Conservation (phyloP, 2,113 vertebrate genomes). For the Bubalus kerabau region DNA sequence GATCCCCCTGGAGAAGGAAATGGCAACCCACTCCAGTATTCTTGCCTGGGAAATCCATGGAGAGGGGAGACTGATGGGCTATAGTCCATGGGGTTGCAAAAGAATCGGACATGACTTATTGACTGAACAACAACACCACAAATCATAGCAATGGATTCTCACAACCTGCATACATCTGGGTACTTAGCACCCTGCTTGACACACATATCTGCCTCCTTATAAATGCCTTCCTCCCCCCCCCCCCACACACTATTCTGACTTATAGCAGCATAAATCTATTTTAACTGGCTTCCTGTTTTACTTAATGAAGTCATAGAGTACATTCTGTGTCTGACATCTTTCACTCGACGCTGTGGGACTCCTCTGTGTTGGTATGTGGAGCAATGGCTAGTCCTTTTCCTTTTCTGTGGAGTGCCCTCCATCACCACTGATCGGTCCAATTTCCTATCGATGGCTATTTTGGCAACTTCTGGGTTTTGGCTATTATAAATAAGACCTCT, state of each 20-base stretch:
- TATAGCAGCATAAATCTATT: not conserved
- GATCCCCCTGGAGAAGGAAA: not conserved
- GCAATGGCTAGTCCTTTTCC: not conserved
- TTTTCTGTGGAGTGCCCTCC: not conserved
- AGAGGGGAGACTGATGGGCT: not conserved
- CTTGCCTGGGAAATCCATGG: not conserved
- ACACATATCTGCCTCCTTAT: not conserved
- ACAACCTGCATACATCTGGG: not conserved
- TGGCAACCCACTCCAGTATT: not conserved
- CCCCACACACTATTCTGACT: not conserved
- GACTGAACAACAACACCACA: not conserved
- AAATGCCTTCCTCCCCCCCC: accelerated
- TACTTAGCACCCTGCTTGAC: not conserved
- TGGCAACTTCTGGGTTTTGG: not conserved
- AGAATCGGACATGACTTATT: not conserved
- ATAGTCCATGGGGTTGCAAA: not conserved
- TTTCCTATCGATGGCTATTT: not conserved
- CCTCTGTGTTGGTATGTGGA: accelerated
- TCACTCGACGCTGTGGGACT: too few relatives aligned
- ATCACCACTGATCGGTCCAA: not conserved
- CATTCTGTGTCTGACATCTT: not conserved
- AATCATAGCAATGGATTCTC: not conserved
- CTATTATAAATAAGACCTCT: not conserved
- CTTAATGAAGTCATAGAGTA: not conserved
- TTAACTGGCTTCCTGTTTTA: not conserved